Base-by-base conservation (phyloP, 2,797 vertebrate species). In the Cirrhinus molitorella region DNA sequence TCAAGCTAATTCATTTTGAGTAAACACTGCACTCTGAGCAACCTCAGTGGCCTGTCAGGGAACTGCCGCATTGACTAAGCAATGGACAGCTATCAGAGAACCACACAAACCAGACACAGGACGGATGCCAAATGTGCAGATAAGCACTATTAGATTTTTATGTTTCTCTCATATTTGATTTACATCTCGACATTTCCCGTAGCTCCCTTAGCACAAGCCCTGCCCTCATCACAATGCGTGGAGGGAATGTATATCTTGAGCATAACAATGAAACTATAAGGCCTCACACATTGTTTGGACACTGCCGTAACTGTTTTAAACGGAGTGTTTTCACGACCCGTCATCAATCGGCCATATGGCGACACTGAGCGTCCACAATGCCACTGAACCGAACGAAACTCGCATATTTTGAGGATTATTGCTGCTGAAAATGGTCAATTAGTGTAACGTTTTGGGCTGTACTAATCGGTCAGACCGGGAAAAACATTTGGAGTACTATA, bases 1-100 rank as follows among this genome's bases (percentile, higher is more conserved):
- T 88, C 85, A 85, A 49, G 23, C 51, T 89, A 88, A 89, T 88
- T 87, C 73, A 82, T 87, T 90, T 88, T 83, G 83, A 87, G 86
- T 83, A 81, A 87, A 83, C 66, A 59, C 83, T 83, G 86, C 79
- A 78, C 68, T 88, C 79, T 37, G 53, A 70, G 74, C 45, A 78
- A 72, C 53, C 83, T 75, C 57, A 37, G 37, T 71, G 70, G 43
- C 79, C 23, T 79, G 74, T 68, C 83, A 81, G 63, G 47, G 40
- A 79, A 76, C 79, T 71, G 59, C 51, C 37, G 23, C 17, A 65
- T 51, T 45, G 51, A 79, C 65, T 43, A 49, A 47, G 28, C 40
- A 67, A 49, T 75, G 31, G 77, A 73, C 34, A 19, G 74, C 80
- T 76, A 81, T 85, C 61, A 79, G 40, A 59, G 43, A 21, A 21